Base-by-base conservation (phyloP, 2,888 invertebrate species). In the Plusia festucae region DNA sequence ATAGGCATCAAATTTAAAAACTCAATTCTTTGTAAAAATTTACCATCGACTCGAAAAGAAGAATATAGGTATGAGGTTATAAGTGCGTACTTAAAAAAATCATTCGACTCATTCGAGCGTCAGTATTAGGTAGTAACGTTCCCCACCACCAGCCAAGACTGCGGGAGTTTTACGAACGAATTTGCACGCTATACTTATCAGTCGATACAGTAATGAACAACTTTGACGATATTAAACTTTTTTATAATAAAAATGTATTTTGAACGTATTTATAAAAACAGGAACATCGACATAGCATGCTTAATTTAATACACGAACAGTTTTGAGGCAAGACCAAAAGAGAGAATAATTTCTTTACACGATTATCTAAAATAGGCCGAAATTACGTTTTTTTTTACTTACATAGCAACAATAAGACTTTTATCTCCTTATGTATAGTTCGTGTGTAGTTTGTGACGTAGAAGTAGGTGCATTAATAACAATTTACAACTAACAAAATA, bases 401-500 rank as follows among this genome's bases (percentile, higher is more conserved):
- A 49, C 6, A 40, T 40, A 40, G 40, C 40, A 40, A 40, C 13
- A 34, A 13, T 34, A 34, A 34, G 40, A 40, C 40, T 40, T 40
- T 40, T 15, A 40, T 40, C 40, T 40, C 40, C 6, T 7, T 40
- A 40, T n/a, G 2, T 40, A 40, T 40, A 40, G 18, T 49, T 49
- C 9, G 46, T 9, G 46, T 49, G 58, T n/a, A 22, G 11, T 40
- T 34, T 52, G 49, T 32, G n/a, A 57, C 32, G 9, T 16, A 56
- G 54, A 71, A 34, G 15, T 24, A 49, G 1, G 2, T 18, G 51
- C 30, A 20, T 59, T 68, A n/a, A 40, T 51, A 49, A 60, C n/a
- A 67, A n/a, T 63, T 57, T 44, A 65, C 53, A 72, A 53, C 32
- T 4, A 22, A 53, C 20, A 52, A 15, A 60, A 60, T 30, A 59